Percentiles rank a stretch among this genome's conserved stretches.
Conservation (phyloP, 2,888 invertebrate species). For the Kryphioiulus occultus region DNA sequence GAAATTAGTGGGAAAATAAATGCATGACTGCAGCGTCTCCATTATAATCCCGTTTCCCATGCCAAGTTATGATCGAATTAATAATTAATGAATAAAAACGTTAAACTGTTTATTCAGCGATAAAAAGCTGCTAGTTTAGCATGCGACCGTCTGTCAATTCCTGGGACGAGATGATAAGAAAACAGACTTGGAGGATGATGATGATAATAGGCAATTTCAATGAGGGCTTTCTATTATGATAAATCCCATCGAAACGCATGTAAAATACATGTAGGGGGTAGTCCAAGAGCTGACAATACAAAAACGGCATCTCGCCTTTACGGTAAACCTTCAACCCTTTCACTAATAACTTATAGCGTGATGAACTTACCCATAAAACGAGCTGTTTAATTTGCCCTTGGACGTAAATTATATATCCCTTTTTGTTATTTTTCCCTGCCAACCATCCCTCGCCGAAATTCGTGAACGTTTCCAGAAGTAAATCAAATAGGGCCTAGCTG, state of each 20-base stretch:
- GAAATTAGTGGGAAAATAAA: background rate
- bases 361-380: slow-evolving; percentile 27
- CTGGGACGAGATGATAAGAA: background rate
- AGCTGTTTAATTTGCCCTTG: slow-evolving; percentile 29
- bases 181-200: background rate
- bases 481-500: slow-evolving; percentile 37
- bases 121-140: background rate
- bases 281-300: background rate
- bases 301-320: background rate
- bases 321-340: slow-evolving; percentile 20
- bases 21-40: background rate
- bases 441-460: background rate
- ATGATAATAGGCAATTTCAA: slow-evolving; percentile 26
- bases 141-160: background rate
- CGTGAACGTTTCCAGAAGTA: slow-evolving; percentile 29
- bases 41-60: background rate
- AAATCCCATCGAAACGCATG: background rate
- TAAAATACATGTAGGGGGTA: background rate
- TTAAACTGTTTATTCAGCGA: slow-evolving; percentile 36
- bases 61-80: background rate
- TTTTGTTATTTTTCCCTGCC: background rate
- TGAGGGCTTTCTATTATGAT: background rate
- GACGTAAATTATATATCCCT: slow-evolving; percentile 35
- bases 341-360: slow-evolving; percentile 14
- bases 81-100: slow-evolving; percentile 36